Conservation (phyloP, 2,113 vertebrate species). For the Patagioenas fasciata region DNA sequence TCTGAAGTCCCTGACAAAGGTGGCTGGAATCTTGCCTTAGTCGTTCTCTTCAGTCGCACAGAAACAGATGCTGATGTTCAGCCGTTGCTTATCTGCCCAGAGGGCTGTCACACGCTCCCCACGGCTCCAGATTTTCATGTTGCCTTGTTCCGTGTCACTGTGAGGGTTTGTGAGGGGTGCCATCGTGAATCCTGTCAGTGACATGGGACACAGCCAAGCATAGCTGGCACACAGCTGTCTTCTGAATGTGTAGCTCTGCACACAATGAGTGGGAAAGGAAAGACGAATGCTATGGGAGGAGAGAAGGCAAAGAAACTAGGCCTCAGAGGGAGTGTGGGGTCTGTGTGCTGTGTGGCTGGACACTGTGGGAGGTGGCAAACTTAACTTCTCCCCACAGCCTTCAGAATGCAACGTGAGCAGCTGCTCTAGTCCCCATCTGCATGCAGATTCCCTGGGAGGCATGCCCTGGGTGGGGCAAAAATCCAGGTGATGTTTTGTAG, state of each 20-base stretch:
- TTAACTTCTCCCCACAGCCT: neutral
- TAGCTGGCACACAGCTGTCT: neutral
- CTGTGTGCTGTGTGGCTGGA: neutral
- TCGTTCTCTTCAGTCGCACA: neutral
- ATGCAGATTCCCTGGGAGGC: neutral
- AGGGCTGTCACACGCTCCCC: neutral
- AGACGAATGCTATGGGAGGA: neutral
- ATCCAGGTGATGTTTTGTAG: neutral
- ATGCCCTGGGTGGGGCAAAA: neutral
- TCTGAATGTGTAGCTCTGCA: neutral
- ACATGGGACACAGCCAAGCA: neutral
- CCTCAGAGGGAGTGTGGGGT: neutral
- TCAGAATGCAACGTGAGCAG: neutral
- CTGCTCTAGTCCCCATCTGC: neutral
- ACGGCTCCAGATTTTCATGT: neutral
- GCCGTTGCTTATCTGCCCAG: neutral
- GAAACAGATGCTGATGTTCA: conserved; percentile 46
- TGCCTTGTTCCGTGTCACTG: neutral
- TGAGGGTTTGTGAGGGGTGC: neutral
- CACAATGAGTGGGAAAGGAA: neutral
- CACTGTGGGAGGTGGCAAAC: neutral
- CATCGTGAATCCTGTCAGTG: neutral
- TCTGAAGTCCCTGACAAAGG: conserved; percentile 51
- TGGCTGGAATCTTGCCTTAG: conserved; percentile 43
- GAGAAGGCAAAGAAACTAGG: neutral